Evolutionary conservation across 2,113 vertebrate species (phyloP).

Genomic region (Camelus bactrianus): DNA sequence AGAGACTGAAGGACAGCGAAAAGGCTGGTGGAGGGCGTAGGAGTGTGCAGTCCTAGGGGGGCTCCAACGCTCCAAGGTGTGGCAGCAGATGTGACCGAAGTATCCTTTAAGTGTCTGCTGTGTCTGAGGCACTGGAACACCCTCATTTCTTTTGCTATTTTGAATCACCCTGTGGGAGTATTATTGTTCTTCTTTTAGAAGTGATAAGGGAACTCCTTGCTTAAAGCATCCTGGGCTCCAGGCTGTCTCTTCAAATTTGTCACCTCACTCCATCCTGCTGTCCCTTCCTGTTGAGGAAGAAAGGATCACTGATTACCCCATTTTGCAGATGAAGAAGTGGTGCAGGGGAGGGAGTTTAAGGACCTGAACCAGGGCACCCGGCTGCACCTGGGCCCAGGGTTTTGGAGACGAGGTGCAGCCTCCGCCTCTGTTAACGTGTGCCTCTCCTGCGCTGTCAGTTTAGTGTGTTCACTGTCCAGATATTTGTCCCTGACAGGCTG

Average conservation of each 20-base stretch:
- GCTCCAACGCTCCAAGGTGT: background rate
- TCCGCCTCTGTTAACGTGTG: rapidly evolving
- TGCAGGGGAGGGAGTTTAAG: background rate
- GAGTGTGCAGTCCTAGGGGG: rapidly evolving
- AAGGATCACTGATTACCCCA: background rate
- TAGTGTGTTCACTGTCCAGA: background rate
- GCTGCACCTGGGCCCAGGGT: background rate
- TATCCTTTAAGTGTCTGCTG: background rate
- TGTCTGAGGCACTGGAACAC: background rate
- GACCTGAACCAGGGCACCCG: background rate
- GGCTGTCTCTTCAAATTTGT: background rate
- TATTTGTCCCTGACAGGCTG: too few species aligned
- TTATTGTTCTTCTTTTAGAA: background rate
- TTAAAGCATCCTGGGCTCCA: background rate
- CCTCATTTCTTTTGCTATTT: background rate
- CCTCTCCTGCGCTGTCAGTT: background rate
- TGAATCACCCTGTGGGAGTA: background rate
- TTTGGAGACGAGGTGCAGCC: background rate
- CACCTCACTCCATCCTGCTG: background rate
- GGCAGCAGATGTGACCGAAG: background rate
- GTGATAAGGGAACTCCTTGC: background rate
- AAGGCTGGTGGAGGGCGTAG: background rate
- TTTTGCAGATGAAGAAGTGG: background rate
- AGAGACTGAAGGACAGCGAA: background rate
- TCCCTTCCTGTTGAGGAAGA: background rate